Conservation (phyloP, 2,888 invertebrate species). For the Pheosia tremula region DNA sequence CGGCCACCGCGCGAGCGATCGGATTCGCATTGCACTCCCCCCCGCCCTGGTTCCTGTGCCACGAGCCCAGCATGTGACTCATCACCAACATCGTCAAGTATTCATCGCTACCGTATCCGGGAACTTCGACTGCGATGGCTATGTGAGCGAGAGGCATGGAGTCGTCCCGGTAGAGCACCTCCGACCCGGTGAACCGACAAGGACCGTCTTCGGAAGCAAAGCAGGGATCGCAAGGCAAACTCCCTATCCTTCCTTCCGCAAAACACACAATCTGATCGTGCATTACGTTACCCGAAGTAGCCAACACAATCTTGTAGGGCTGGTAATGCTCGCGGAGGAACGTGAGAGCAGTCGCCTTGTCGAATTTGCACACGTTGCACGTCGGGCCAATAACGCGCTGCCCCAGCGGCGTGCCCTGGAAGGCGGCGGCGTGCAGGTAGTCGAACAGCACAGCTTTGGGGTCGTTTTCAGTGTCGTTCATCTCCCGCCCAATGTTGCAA, state of each 20-base stretch:
- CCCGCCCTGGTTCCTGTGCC: slow-evolving; percentile 64
- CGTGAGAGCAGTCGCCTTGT: slow-evolving; percentile 48
- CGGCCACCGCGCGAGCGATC: slow-evolving; percentile 56
- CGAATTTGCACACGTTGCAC: slow-evolving; percentile 85
- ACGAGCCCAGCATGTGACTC: slow-evolving; percentile 65
- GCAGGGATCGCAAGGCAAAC: slow-evolving; percentile 45
- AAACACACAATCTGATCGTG: slow-evolving; percentile 86
- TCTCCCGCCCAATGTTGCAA: slow-evolving; percentile 54
- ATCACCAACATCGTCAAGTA: slow-evolving; percentile 61
- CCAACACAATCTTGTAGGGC: slow-evolving; percentile 87
- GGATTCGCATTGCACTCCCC: slow-evolving; percentile 50
- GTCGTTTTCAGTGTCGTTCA: slow-evolving; percentile 61
- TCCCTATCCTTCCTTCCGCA: slow-evolving; percentile 82
- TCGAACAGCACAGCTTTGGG: slow-evolving; percentile 67
- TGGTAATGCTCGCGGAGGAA: slow-evolving; percentile 56
- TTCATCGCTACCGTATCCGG: slow-evolving; percentile 60
- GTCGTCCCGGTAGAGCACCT: slow-evolving; percentile 60
- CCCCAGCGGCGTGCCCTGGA: slow-evolving; percentile 73
- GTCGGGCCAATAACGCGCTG: slow-evolving; percentile 85
- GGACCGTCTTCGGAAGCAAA: slow-evolving; percentile 39
- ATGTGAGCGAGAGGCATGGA: slow-evolving; percentile 69
- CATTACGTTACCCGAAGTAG: slow-evolving; percentile 88
- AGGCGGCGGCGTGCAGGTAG: slow-evolving; percentile 77
- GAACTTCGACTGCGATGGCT: slow-evolving; percentile 75
- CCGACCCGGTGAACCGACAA: slow-evolving; percentile 49